phyloP scores from a whole-genome alignment of 1,140 invertebrate species.

The Brachionus sp. region DNA sequence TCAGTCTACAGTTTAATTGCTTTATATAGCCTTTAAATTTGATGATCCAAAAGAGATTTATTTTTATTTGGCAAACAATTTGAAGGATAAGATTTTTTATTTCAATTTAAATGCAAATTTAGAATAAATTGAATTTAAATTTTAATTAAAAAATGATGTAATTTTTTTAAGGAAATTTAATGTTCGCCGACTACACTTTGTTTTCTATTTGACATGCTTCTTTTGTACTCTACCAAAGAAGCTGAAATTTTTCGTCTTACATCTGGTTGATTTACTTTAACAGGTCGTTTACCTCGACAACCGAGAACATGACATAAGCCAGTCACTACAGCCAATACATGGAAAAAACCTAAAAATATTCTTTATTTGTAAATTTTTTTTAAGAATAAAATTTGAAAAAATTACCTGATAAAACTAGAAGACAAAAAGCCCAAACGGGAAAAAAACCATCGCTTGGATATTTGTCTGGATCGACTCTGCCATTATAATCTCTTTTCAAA shows the following conservation, averaged over 20 bases:
- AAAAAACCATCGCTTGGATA: constrained; percentile 32
- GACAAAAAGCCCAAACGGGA: not conserved
- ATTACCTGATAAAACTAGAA: not conserved
- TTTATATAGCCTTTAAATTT: not conserved
- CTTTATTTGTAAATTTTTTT: not conserved
- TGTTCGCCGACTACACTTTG: not conserved
- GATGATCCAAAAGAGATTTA: not conserved
- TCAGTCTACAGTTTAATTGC: not conserved
- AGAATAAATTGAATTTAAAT: not conserved
- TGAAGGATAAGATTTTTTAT: constrained; percentile 18
- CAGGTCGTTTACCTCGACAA: constrained; percentile 6
- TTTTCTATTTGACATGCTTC: not conserved
- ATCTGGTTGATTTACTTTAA: not conserved
- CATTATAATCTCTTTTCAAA: not conserved
- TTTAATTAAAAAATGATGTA: constrained; percentile 36
- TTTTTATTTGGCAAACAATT: constrained; percentile 40
- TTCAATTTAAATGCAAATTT: constrained; percentile 46
- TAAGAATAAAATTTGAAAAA: not conserved
- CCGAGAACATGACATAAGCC: constrained; percentile 6
- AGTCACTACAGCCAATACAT: not conserved
- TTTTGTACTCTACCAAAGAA: not conserved
- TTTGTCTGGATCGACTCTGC: not conserved
- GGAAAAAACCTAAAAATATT: constrained; percentile 4
- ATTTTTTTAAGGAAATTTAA: constrained; percentile 5
- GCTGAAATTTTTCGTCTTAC: not conserved